A percentile compares a stretch with the other conserved stretches of the same genome.
phyloP scores from a whole-genome alignment of 2,888 invertebrate species.

The Pammene aurita region DNA sequence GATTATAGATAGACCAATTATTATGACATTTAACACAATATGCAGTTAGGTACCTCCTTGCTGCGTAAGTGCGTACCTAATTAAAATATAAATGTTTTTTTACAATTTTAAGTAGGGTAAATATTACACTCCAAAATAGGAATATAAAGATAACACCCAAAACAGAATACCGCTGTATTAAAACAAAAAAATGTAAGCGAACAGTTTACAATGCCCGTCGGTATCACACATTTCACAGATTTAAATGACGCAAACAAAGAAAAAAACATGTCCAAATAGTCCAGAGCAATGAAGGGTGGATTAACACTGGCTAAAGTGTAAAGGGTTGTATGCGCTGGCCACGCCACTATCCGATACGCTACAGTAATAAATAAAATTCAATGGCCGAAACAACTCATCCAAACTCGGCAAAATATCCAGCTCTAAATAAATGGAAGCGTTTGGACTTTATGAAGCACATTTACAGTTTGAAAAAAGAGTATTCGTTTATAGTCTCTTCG shows the following conservation, averaged over 20 bases:
- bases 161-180: slow-evolving; percentile 7
- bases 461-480: slow-evolving; percentile 1
- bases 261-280: slow-evolving; percentile 28
- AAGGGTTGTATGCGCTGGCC: slow-evolving; percentile 36
- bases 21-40: too few species aligned
- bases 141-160: slow-evolving; percentile 7
- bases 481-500: background rate
- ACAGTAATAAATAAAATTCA: slow-evolving; percentile 40
- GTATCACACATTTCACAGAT: slow-evolving; percentile 31
- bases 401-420: slow-evolving; percentile 31
- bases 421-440: slow-evolving; percentile 32
- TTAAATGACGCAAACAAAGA: slow-evolving; percentile 37
- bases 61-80: too few species aligned
- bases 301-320: slow-evolving; percentile 37
- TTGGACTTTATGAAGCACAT: slow-evolving; percentile 31
- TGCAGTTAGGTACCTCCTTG: too few species aligned
- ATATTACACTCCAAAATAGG: background rate
- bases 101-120: too few species aligned
- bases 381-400: slow-evolving; percentile 40
- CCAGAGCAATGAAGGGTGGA: slow-evolving; percentile 39
- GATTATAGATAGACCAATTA: too few species aligned
- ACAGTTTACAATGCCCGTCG: background rate
- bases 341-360: slow-evolving; percentile 30
- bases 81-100: too few species aligned
- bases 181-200: slow-evolving; percentile 10